Conservation (phyloP, 2,797 vertebrate genomes). For the Myoxocephalus aenaeus region DNA sequence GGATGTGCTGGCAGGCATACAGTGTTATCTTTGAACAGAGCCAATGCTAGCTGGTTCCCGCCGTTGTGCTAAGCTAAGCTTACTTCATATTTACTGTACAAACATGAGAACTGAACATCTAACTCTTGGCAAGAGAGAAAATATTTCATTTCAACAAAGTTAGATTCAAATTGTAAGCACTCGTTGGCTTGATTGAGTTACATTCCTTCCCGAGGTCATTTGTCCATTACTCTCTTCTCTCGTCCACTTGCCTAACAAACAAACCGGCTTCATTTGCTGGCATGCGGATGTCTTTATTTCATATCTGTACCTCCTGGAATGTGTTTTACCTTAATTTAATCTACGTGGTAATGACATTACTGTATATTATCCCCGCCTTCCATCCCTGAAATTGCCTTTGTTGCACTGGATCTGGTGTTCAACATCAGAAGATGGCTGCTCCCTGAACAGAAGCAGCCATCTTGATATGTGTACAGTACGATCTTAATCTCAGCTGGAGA, state of each 20-base stretch:
- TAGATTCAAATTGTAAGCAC: not conserved
- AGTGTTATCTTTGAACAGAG: not conserved
- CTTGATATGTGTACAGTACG: constrained; percentile 1
- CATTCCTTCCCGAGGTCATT: constrained; percentile 9
- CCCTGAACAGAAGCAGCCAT: constrained; percentile 21
- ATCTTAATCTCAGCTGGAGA: constrained; percentile 31
- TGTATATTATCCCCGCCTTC: constrained; percentile 22
- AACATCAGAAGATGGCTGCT: constrained; percentile 27
- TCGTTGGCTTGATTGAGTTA: constrained; percentile 22
- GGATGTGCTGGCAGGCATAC: not conserved
- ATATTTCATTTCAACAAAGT: constrained; percentile 4
- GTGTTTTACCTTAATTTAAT: constrained; percentile 50
- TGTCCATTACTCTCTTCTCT: constrained; percentile 13
- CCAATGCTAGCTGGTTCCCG: not conserved
- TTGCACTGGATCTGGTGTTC: constrained; percentile 10
- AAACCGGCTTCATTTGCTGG: constrained; percentile 31
- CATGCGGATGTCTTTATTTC: constrained; percentile 22
- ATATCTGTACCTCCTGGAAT: constrained; percentile 39
- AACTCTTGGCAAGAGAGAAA: not conserved
- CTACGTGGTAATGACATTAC: constrained; percentile 35
- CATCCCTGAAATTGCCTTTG: constrained; percentile 15
- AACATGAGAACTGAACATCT: not conserved
- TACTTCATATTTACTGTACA: not conserved
- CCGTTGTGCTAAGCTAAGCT: not conserved
- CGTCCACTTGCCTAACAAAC: constrained; percentile 22